Evolutionary conservation across 2,888 invertebrate genomes (phyloP), one percentile per base, ranked within the genome.

Genomic region (Erebia palarica): DNA sequence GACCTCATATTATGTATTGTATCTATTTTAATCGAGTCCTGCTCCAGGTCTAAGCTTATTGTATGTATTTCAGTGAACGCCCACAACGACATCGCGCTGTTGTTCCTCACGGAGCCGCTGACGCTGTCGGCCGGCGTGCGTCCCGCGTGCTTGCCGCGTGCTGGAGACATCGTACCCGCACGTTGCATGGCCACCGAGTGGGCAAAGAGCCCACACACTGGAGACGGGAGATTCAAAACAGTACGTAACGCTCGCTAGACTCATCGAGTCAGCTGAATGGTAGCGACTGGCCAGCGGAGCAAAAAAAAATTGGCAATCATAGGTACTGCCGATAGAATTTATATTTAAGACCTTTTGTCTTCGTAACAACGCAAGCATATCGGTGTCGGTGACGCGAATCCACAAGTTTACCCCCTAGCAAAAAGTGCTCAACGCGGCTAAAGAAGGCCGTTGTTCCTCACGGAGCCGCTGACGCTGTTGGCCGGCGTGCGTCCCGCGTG

Each of bases 11-110:
- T n/a, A n/a, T n/a, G n/a, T n/a, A n/a, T n/a, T n/a, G n/a, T n/a
- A n/a, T n/a, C n/a, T n/a, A n/a, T n/a, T n/a, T n/a, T n/a, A n/a
- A n/a, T n/a, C n/a, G n/a, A n/a, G n/a, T n/a, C n/a, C n/a, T n/a
- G n/a, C n/a, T n/a, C n/a, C n/a, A n/a, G n/a, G n/a, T n/a, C n/a
- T n/a, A n/a, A 47, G 8, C n/a, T 16, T 8, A 51, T 51, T n/a
- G n/a, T n/a, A 9, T 53, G 16, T 5, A 18, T 58, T 59, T n/a
- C 58, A 59, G 58, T 5, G 9, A 59, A 59, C 7, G 27, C 14
- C 11, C 58, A 59, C 14, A 59, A 59, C 58, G 58, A 59, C 14
- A 59, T 59, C 58, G 58, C 58, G 3, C 1, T 59, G 36, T n/a
- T 59, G 8, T 36, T 59, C 36, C 14, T 59, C 8, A 14, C 27